These are phyloP conservation scores for Eupithecia abbreviata DNA, from an alignment of 2,888 invertebrate genomes.

Conservation along the genomic window DNA sequence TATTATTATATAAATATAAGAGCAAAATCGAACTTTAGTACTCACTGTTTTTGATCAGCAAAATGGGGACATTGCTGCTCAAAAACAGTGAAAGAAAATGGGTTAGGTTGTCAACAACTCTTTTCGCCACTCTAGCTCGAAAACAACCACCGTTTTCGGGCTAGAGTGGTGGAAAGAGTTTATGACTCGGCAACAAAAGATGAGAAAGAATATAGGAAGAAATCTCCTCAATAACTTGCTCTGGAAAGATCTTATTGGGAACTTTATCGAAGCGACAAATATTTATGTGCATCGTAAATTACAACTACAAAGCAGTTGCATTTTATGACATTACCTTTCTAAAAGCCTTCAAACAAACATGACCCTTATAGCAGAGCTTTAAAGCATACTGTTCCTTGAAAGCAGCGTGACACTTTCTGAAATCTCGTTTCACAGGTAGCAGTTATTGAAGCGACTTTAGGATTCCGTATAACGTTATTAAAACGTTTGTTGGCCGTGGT, in stretches of 20 bases:
- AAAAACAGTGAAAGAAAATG: no score
- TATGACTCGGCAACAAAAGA: background rate
- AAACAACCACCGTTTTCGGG: no score
- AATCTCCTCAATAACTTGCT: background rate
- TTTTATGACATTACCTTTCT: constrained; percentile 17
- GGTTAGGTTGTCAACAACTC: no score
- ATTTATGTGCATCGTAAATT: constrained; percentile 25
- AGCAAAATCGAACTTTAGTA: no score
- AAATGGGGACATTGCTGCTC: no score
- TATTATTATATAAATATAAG: no score
- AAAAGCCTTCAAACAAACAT: background rate
- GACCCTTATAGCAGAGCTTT: background rate
- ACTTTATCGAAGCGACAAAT: constrained; percentile 12
- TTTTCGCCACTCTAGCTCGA: no score
- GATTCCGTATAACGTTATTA: background rate
- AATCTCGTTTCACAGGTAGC: constrained; percentile 27
- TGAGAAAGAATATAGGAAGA: background rate
- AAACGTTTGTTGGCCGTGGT: background rate
- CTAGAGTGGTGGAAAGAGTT: no score
- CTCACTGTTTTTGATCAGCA: no score
- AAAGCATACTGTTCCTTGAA: background rate
- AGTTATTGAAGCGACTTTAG: constrained; percentile 9
- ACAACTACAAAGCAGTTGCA: constrained; percentile 22
- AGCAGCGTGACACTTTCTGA: constrained; percentile 16
- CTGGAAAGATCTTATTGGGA: background rate